Evolutionary conservation across 1,140 invertebrate genomes (phyloP).

Genomic region (Hylaeus volcanicus): DNA sequence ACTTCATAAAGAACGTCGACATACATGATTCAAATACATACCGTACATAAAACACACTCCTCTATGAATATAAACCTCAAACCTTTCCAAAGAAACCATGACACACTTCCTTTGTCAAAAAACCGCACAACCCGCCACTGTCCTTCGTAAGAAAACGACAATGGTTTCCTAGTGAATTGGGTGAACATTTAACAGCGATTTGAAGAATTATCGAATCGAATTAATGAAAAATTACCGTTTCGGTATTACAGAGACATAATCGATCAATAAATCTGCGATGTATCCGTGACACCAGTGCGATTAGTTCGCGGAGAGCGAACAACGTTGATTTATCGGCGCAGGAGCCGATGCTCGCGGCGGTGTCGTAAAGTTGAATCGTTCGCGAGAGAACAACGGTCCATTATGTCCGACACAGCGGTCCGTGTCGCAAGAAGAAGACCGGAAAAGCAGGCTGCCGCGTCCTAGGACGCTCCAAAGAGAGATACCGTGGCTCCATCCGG

Average conservation of each 20-base stretch:
- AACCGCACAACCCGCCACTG: too few species aligned
- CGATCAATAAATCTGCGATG: not conserved
- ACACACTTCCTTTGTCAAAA: too few species aligned
- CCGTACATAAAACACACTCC: too few species aligned
- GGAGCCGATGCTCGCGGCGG: not conserved
- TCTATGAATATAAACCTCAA: too few species aligned
- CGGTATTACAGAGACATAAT: not conserved
- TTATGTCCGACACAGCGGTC: constrained; percentile 40
- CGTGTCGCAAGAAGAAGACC: constrained; percentile 29
- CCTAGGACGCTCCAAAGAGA: not conserved
- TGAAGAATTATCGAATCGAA: too few species aligned
- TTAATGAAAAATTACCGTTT: too few species aligned
- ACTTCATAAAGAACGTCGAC: too few species aligned
- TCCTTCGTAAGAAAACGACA: too few species aligned
- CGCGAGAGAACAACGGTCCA: constrained; percentile 45
- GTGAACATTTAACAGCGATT: too few species aligned
- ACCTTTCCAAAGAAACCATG: too few species aligned
- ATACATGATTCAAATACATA: too few species aligned
- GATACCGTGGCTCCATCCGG: constrained; percentile 23
- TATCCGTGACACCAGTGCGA: not conserved
- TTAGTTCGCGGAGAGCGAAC: not conserved
- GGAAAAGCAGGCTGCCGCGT: constrained; percentile 16
- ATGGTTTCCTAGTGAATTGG: too few species aligned
- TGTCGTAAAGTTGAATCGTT: not conserved
- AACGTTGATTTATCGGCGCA: not conserved